Percentiles rank a stretch among this genome's conserved stretches.
Conservation (phyloP, 2,113 vertebrate species). For the Xyrauchen texanus region DNA sequence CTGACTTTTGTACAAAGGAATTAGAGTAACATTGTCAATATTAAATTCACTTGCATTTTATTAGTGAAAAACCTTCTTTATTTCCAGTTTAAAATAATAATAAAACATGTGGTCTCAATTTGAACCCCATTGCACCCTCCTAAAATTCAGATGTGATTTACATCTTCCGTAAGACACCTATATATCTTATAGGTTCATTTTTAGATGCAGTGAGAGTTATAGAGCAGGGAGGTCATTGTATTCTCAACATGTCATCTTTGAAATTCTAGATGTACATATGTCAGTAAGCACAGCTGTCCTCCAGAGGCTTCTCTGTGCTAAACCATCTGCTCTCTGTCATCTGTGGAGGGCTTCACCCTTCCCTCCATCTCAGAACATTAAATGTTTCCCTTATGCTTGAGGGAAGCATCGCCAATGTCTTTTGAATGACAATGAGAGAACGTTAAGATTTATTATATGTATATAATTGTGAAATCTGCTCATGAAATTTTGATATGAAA, state of each 20-base stretch:
- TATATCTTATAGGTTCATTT: background rate
- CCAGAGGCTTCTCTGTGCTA: constrained; percentile 5
- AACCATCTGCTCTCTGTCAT: constrained; percentile 31
- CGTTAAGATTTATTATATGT: constrained; percentile 19
- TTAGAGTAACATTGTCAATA: too few species aligned
- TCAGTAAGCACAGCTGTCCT: constrained; percentile 3
- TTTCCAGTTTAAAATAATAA: too few species aligned
- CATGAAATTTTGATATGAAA: constrained; percentile 34
- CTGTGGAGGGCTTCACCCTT: background rate
- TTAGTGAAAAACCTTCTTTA: too few species aligned
- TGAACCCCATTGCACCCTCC: too few species aligned
- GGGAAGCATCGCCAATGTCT: background rate
- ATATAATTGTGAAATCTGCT: constrained; percentile 1
- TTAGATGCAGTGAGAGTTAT: background rate
- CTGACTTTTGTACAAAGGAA: too few species aligned
- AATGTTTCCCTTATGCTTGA: constrained; percentile 18
- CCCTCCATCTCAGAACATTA: background rate
- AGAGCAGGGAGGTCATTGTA: background rate
- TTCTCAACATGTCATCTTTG: background rate
- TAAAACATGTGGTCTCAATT: too few species aligned
- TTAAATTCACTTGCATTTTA: too few species aligned
- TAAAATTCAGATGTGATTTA: too few species aligned
- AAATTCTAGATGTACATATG: constrained; percentile 11
- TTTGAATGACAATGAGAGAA: constrained; percentile 32
- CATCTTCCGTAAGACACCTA: too few species aligned